Percentiles rank a stretch among this genome's conserved stretches.
These are phyloP conservation scores for Phyllotreta striolata DNA, from an alignment of 2,888 invertebrate genomes.

Conservation along the genomic window DNA sequence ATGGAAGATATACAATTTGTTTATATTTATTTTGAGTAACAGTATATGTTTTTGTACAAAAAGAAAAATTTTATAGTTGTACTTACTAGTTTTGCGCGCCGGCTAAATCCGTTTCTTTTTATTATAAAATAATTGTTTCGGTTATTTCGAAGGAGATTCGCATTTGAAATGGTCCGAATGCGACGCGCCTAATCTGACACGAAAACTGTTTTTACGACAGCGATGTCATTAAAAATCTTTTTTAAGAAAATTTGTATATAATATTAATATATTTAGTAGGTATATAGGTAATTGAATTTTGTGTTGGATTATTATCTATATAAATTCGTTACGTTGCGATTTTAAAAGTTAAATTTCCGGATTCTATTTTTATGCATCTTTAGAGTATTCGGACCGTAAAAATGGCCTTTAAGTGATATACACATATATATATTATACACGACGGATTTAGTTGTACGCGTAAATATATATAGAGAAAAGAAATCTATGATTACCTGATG, in stretches of 20 bases:
- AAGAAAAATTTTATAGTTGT: slow-evolving; percentile 48
- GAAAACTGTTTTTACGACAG: slow-evolving; percentile 9
- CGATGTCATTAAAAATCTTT: slow-evolving; percentile 14
- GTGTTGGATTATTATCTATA: not conserved
- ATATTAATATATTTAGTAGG: no score
- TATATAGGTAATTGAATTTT: not conserved
- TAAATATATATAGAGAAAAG: slow-evolving; percentile 38
- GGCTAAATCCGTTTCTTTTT: slow-evolving; percentile 14
- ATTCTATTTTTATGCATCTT: slow-evolving; percentile 10
- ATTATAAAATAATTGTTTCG: no score
- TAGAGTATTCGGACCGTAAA: slow-evolving; percentile 27
- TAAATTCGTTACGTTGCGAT: not conserved
- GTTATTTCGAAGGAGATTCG: not conserved
- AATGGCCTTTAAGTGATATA: slow-evolving; percentile 25
- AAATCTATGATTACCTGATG: slow-evolving; percentile 55
- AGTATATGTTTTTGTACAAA: slow-evolving; percentile 44
- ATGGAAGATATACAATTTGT: slow-evolving; percentile 48
- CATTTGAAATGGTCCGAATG: slow-evolving; percentile 6
- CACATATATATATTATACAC: not conserved
- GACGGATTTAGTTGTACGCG: slow-evolving; percentile 49
- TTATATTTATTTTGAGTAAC: slow-evolving; percentile 52
- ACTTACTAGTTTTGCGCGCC: slow-evolving; percentile 45
- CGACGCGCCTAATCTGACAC: slow-evolving; percentile 1
- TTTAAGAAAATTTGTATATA: no score
- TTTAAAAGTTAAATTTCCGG: not conserved